A percentile compares a stretch with the other conserved stretches of the same genome.
Conservation (phyloP, 2,888 invertebrate genomes). For the Heliconius charithonia region DNA sequence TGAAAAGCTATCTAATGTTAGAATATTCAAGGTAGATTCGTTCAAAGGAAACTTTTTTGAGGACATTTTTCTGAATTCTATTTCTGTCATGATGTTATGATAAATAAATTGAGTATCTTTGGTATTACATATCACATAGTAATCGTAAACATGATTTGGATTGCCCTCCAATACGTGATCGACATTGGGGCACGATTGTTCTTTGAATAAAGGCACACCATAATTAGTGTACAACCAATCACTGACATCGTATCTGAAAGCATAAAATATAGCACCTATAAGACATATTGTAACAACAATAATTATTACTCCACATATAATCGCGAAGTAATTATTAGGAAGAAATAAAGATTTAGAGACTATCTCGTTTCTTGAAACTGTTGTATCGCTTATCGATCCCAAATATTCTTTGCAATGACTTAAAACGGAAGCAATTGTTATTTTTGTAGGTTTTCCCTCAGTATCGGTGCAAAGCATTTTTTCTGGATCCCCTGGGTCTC, state of each 20-base stretch:
- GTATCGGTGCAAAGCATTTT: constrained; percentile 87
- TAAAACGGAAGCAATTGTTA: constrained; percentile 81
- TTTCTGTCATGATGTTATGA: constrained; percentile 87
- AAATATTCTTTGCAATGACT: constrained; percentile 86
- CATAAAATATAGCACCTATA: constrained; percentile 88
- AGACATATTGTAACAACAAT: constrained; percentile 88
- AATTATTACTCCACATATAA: constrained; percentile 88
- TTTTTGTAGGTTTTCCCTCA: constrained; percentile 78
- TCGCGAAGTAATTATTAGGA: constrained; percentile 89
- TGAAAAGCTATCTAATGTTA: constrained; percentile 78
- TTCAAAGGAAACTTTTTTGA: constrained; percentile 89
- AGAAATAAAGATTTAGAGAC: constrained; percentile 85
- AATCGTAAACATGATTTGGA: constrained; percentile 91
- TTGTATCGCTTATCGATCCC: constrained; percentile 77
- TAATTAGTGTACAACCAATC: constrained; percentile 92
- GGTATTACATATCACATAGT: constrained; percentile 93
- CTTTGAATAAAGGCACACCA: constrained; percentile 90
- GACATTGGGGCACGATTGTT: constrained; percentile 85
- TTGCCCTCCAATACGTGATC: constrained; percentile 87
- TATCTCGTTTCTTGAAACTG: constrained; percentile 77
- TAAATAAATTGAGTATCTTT: constrained; percentile 89
- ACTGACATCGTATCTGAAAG: constrained; percentile 90
- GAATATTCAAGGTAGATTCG: constrained; percentile 86
- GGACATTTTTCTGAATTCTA: constrained; percentile 88
- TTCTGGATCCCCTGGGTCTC: constrained; percentile 86